Evolutionary conservation across 2,797 vertebrate species (phyloP), one percentile per base, ranked within the genome.

Genomic region (Sciurus vulgaris): DNA sequence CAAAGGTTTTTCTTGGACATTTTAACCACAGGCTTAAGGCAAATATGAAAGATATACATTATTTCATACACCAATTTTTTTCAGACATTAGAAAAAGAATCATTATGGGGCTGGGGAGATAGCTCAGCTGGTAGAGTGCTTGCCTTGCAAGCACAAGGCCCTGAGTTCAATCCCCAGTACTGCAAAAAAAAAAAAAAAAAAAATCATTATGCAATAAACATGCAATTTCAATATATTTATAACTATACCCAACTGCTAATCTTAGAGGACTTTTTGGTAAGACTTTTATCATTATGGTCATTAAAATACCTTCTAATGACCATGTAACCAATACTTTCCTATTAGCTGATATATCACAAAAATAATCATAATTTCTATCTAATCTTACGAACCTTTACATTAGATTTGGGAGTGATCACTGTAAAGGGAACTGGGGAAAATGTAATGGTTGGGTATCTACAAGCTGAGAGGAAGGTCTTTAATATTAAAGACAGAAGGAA

Each of bases 291-390:
- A 74, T 65, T 35, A 28, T 10, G 28, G n/a, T 76, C n/a, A 83
- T 49, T 83, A 78, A 33, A 90, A 85, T 51, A 92, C 44, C 85
- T 54, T 87, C 76, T 24, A 61, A 33, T 38, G 54, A 89, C 89
- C 83, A 70, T 35, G 30, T 44, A 69, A 83, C 30, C 14, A 82
- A 86, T 1, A 78, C 41, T 88, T 94, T 94, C 89, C 61, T n/a
- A 91, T 33, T 78, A 86, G 17, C 7, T 87, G 28, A 61, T 20
- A 56, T 24, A 86, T 38, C 38, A 91, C 61, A 84, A 93, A 95
- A 95, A 89, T 47, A 86, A 91, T 51, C 41, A 41, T 96, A 41
- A 90, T 51, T 10, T 94, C 61, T 89, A 86, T 33, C 54, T 78
- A 86, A 89, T 72, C n/a, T 81, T 44, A 69, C 3, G 8, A 69